Base-by-base conservation (phyloP, 2,113 vertebrate species). In the Pogona vitticeps region DNA sequence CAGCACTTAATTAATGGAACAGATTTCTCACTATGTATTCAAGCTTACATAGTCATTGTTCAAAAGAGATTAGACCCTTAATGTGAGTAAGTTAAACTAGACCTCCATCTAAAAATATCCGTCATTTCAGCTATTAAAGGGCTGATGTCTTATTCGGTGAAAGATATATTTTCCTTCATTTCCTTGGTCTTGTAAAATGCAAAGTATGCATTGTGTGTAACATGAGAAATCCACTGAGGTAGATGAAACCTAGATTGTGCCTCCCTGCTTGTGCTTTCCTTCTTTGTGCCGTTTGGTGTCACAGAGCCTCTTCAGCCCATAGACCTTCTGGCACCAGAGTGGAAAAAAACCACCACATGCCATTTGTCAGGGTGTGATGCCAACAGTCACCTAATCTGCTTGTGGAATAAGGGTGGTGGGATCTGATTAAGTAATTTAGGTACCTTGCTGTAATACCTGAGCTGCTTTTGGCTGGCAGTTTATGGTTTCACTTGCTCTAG, bases 291-390 rank as follows among this genome's bases (percentile, higher is more conserved):
- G 84, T 87, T 86, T 28, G 82, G 86, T 83, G 83, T 93, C 94
- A 85, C 91, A 0, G n/a, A 76, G 71, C 91, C 94, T 90, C 90
- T 89, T 40, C 86, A 89, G 94, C 92, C 94, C 77, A 93, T 93
- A 97, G 97, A 97, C 97, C 95, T 96, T 93, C 92, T 94, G 96
- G 96, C 96, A 97, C 96, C 96, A 94, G 87, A 58, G 93, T 86
- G 90, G 92, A 93, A 91, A 88, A 8, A 78, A 90, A 79, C 40
- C 86, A 91, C 82, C 86, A 90, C 83, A 17, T 87, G 91, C 94
- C 76, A 23, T 95, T 95, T 92, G 94, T 95, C 89, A 86, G 95
- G 93, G 85, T 93, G 88, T 2, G 90, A 93, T 97, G 96, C 95
- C 96, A 96, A 94, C 96, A 95, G 94, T 93, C 93, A 86, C 92